Base-by-base conservation (phyloP, 2,888 invertebrate species). In the Drosophila prostipennis region DNA sequence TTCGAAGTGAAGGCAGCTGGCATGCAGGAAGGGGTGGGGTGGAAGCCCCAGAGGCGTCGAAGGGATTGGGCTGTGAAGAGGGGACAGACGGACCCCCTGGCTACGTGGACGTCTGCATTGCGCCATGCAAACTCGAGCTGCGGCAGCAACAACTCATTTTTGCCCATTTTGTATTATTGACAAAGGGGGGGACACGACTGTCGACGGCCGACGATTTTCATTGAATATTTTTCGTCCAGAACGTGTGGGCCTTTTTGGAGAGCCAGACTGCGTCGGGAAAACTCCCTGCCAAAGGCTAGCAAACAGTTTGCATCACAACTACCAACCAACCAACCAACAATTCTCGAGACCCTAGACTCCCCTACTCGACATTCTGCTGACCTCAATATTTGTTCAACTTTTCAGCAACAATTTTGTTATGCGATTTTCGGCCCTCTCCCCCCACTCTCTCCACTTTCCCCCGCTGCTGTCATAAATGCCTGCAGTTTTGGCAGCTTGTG, bases 331-430 rank as follows among this genome's bases (percentile, higher is more conserved):
- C 6, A 29, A 26, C 16, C 45, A 34, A 43, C 29, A 14, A 13
- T 23, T 29, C 63, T 60, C 63, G 37, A 29, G 43, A 37, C 49
- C 42, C 13, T 46, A 29, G 43, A 37, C 49, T 49, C 13, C 40
- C 14, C 51, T 39, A n/a, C 32, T 65, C 76, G 74, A 78, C 80
- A 82, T 82, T 78, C 72, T 69, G 76, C 85, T 81, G 86, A 82
- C 83, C 86, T 74, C 86, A 85, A 82, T 82, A 85, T 82, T 82
- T 82, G 80, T 67, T 78, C 59, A 85, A 82, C 78, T 82, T 85
- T 85, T 82, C 80, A 85, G 77, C 81, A 85, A 82, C 80, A 82
- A 85, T 85, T 82, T 79, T 70, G 79, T 78, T 85, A 78, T 74
- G 55, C 74, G 80, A 85, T 72, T 82, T 82, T 65, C 19, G 58